These are phyloP conservation scores for Melikaiella ostensackeni DNA, from an alignment of 2,888 invertebrate species.

Conservation along the genomic window DNA sequence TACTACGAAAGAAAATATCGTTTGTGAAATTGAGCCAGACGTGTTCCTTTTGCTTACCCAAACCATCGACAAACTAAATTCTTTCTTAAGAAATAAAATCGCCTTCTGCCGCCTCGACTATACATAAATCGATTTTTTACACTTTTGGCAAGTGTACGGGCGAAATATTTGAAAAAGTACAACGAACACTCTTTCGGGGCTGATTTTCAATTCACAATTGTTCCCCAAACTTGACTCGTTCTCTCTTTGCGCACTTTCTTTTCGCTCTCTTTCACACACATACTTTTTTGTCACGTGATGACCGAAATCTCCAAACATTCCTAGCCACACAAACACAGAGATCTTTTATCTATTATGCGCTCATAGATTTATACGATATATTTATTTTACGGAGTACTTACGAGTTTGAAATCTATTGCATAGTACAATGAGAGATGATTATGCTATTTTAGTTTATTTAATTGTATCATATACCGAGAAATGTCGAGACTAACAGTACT, in stretches of 20 bases:
- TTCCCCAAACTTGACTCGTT: neutral
- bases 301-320: conserved; percentile 41
- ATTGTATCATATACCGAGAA: conserved; percentile 69
- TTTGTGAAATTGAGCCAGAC: conserved; percentile 35
- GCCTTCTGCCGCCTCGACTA: conserved; percentile 17
- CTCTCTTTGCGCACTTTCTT: neutral
- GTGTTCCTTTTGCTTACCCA: conserved; percentile 18
- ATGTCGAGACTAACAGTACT: conserved; percentile 71
- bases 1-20: neutral
- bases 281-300: conserved; percentile 41
- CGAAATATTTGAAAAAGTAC: conserved; percentile 11
- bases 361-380: conserved; percentile 64
- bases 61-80: conserved; percentile 33
- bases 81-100: conserved; percentile 21
- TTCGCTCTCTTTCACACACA: conserved; percentile 3
- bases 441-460: conserved; percentile 69
- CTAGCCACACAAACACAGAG: conserved; percentile 68
- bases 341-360: conserved; percentile 73
- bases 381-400: conserved; percentile 65
- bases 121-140: conserved; percentile 1
- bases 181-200: conserved; percentile 10
- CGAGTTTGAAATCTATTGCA: conserved; percentile 71
- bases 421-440: conserved; percentile 74
- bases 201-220: conserved; percentile 17
- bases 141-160: conserved; percentile 7